Base-by-base conservation (phyloP, 1,140 invertebrate genomes). In the Prorops nasuta region DNA sequence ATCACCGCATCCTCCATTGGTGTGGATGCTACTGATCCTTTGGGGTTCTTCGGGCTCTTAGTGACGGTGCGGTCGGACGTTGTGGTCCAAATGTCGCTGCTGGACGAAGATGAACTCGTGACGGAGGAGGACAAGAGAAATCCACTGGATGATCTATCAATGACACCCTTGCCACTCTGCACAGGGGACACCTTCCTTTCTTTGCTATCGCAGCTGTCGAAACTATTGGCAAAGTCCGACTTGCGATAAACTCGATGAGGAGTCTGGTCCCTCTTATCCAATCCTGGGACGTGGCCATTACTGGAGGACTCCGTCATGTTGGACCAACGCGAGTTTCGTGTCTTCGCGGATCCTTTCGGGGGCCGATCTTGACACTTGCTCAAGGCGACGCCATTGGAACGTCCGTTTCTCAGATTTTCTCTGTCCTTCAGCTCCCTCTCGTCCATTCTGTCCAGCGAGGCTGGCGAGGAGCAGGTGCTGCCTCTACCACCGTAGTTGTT, bases 21-120 rank as follows among this genome's bases (percentile, higher is more conserved):
- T 14, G 80, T 81, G 1, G 80, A 81, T 0, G 75, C 75, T 0
- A 78, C 77, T 1, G 80, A 81, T 54, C 78, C 77, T 54, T 78
- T 78, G 0, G 69, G 69, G 54, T 79, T 79, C 21, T 73, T 72
- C 7, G 76, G 74, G 46, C 76, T 79, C 40, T 77, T 78, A 2
- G 77, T 78, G 2, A 74, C 70, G 1, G 79, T 80, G 22, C 77
- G 61, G 46, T 80, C 79, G 2, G 78, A 79, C 0, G 80, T 79
- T 2, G 79, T 80, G 18, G 81, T 60, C 4, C 4, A 10, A 78
- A 79, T 82, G 17, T 80, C 77, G 24, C 82, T 80, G 48, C 80
- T 81, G 43, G 79, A 79, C 3, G 79, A 80, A 0, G 81, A 82
- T 1, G 80, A 81, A 14, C 72, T 69, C 8, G 77, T 77, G 9